Base-by-base conservation (phyloP, 2,797 vertebrate species). In the Lateolabrax maculatus region DNA sequence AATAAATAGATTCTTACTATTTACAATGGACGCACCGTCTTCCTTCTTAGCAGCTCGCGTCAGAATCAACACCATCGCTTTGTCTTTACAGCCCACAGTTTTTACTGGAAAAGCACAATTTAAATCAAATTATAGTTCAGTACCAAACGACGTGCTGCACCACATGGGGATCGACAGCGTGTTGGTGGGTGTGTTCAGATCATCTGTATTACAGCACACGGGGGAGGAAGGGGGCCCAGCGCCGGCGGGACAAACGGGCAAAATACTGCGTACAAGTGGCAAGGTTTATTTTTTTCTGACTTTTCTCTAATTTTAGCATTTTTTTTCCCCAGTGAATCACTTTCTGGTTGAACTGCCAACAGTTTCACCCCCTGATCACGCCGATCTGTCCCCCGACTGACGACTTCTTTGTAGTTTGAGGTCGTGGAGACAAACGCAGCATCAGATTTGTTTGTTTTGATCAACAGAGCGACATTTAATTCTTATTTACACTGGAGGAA, bases 1-100 rank as follows among this genome's bases (percentile, higher is more conserved):
- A 91, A 90, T 88, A 91, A 90, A 92, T 88, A 87, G 34, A 69
- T 56, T 63, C 25, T 61, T 64, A 49, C 76, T 86, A 84, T 90
- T 71, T 85, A 90, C 83, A 89, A 10, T 37, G 77, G 71, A 71
- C 55, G 36, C 48, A 29, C 66, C 29, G 0, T 21, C 23, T 10
- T 25, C 27, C 23, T 23, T 19, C 34, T 58, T 3, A 75, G 78
- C 80, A 69, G 69, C 75, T 71, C 55, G 37, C 6, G 31, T 56
- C 60, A 55, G 34, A 53, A 25, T 6, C 5, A 18, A 27, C 57
- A 39, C n/a, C 12, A 41, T 48, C 36, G 1, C 23, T 31, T 58
- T n/a, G 7, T 39, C 23, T 60, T 62, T 31, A 64, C 48, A 56
- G 57, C 9, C 37, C 58, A 23, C 10, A 16, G 10, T 53, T 34